Evolutionary conservation across 2,888 invertebrate genomes (phyloP).

Genomic region (Rhingia campestris): DNA sequence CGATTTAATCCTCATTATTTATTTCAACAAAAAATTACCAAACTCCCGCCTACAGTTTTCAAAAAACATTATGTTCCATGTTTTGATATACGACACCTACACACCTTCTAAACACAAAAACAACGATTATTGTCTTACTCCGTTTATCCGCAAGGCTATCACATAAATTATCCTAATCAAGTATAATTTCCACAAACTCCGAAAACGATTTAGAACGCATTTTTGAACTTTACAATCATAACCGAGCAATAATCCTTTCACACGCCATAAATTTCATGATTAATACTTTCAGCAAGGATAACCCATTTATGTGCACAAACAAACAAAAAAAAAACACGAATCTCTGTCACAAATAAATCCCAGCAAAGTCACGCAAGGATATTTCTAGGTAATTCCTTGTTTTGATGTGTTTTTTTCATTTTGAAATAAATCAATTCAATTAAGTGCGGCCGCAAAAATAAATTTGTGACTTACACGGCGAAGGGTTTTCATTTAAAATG

Average conservation of each 20-base stretch:
- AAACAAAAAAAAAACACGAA: background rate
- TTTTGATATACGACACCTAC: slow-evolving; percentile 46
- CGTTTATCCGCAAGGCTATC: background rate
- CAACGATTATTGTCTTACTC: slow-evolving; percentile 8
- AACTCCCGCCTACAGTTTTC: background rate
- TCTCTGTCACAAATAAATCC: slow-evolving; percentile 25
- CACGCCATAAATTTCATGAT: slow-evolving; percentile 72
- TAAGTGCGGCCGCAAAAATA: slow-evolving; percentile 18
- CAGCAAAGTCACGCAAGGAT: slow-evolving; percentile 53
- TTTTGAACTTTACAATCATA: slow-evolving; percentile 72
- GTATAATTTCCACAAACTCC: slow-evolving; percentile 69
- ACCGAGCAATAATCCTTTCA: slow-evolving; percentile 71
- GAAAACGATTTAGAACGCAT: slow-evolving; percentile 65
- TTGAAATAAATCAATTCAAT: slow-evolving; percentile 66
- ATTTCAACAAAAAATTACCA: no score
- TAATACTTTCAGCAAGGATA: slow-evolving; percentile 41
- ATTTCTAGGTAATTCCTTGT: slow-evolving; percentile 18
- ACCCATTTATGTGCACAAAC: background rate
- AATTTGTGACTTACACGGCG: slow-evolving; percentile 18
- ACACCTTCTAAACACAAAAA: slow-evolving; percentile 39
- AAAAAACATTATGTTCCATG: slow-evolving; percentile 28
- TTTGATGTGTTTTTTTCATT: slow-evolving; percentile 10
- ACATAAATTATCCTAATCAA: slow-evolving; percentile 71
- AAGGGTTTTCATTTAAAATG: slow-evolving; percentile 16
- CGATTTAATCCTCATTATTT: no score